Evolutionary conservation across 2,113 vertebrate genomes (phyloP), one percentile per base, ranked within the genome.

Genomic region (Vulpes vulpes): DNA sequence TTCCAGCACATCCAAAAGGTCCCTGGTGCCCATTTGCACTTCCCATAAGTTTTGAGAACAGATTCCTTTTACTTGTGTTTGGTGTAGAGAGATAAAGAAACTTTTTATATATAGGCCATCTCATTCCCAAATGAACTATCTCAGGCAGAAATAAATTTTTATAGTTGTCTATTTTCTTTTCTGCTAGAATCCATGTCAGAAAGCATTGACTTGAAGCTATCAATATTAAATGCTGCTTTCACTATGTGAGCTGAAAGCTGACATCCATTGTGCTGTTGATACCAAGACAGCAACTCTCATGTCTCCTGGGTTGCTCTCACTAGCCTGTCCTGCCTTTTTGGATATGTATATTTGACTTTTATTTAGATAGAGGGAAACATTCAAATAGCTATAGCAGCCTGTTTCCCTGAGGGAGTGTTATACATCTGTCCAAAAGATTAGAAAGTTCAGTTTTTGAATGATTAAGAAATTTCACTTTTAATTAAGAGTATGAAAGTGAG

Each of bases 391-490:
- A 30, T 23, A 57, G 55, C 51, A 82, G n/a, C 51, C n/a, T 57
- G 11, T 85, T 93, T 79, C 53, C 82, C 95, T 81, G 65, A 59
- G 86, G 64, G 25, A 67, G 3, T 84, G 57, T 93, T 92, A 51
- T 53, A 59, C 30, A 74, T 95, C 76, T 93, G 71, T 90, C 89
- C 74, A 96, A 96, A 97, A 95, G 51, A 84, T 83, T 30, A 82
- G 43, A 85, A 91, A 88, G 91, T 88, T 88, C 55, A 93, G 74
- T 64, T 96, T 88, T 88, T 83, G 35, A 93, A 83, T 96, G 86
- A 88, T 91, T 67, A 91, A 69, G 51, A 88, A 49, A 94, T 93
- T 95, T 96, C 76, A 83, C 92, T 96, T 96, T 69, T 81, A 93
- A 88, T 96, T 14, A 67, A 80, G 95, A 89, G 14, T 71, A 65